These are phyloP conservation scores for Drosophila maculinotata DNA, from an alignment of 2,888 invertebrate genomes.

Conservation along the genomic window DNA sequence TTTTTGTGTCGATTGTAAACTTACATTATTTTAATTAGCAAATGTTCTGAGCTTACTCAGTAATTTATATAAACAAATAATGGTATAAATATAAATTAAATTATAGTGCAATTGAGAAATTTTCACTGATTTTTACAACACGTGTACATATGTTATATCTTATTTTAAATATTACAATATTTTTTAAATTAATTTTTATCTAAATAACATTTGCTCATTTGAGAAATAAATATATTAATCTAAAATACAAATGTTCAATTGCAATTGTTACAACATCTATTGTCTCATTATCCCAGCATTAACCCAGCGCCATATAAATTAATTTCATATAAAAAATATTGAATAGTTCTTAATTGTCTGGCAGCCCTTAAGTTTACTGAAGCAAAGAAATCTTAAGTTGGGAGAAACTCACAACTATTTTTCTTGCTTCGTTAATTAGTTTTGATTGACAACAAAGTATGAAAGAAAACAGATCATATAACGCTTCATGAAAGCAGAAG, in stretches of 20 bases:
- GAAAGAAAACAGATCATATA: background rate
- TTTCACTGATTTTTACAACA: constrained; percentile 4
- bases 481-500: background rate
- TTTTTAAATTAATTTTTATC: background rate
- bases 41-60: constrained; percentile 8
- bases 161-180: constrained; percentile 6
- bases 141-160: too few species aligned
- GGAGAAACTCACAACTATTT: background rate
- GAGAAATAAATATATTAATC: background rate
- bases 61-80: too few species aligned
- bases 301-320: too few species aligned
- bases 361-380: background rate
- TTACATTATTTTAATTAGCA: constrained; percentile 4
- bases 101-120: constrained; percentile 2
- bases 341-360: background rate
- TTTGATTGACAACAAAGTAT: constrained; percentile 29
- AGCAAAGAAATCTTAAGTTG: background rate
- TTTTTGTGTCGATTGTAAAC: constrained; percentile 37
- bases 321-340: too few species aligned
- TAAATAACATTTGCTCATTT: background rate
- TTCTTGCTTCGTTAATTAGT: background rate
- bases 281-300: too few species aligned
- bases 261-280: too few species aligned
- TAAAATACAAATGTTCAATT: background rate
- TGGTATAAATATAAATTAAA: background rate